These are phyloP conservation scores for Plutella xylostella DNA, from an alignment of 2,888 invertebrate genomes.

Conservation along the genomic window DNA sequence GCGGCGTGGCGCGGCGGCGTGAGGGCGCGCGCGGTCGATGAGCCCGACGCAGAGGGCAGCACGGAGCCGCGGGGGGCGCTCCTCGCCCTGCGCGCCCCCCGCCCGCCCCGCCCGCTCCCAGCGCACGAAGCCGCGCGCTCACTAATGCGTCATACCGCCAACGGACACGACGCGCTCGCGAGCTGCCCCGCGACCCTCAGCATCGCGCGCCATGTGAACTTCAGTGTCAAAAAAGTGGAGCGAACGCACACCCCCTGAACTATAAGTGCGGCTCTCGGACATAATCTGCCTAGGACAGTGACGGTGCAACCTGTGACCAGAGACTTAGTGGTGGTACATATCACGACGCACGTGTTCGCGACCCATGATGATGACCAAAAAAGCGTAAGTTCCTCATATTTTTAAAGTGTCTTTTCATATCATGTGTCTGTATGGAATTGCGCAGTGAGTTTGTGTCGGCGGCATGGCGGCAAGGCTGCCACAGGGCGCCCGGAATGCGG, in stretches of 20 bases:
- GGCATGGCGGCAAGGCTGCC: slow-evolving; percentile 29
- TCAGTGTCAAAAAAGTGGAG: slow-evolving; percentile 33
- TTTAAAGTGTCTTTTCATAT: slow-evolving; percentile 52
- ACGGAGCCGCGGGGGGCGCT: slow-evolving; percentile 44
- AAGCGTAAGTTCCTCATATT: slow-evolving; percentile 56
- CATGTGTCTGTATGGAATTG: slow-evolving; percentile 31
- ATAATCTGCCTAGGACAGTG: slow-evolving; percentile 40
- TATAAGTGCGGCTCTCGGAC: slow-evolving; percentile 18
- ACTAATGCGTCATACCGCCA: slow-evolving; percentile 66
- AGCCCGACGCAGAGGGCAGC: slow-evolving; percentile 65
- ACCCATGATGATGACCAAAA: slow-evolving; percentile 28
- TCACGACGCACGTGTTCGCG: slow-evolving; percentile 52
- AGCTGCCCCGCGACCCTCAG: slow-evolving; percentile 27
- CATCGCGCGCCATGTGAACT: slow-evolving; percentile 63
- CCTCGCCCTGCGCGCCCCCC: slow-evolving; percentile 33
- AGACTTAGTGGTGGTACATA: slow-evolving; percentile 21
- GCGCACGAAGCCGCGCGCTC: slow-evolving; percentile 59
- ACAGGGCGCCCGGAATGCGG: slow-evolving; percentile 27
- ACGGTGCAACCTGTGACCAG: slow-evolving; percentile 42
- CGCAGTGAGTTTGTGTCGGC: slow-evolving; percentile 64
- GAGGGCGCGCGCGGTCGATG: slow-evolving; percentile 66
- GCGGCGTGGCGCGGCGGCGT: slow-evolving; percentile 32
- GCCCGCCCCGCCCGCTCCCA: slow-evolving; percentile 41
- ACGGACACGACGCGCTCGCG: slow-evolving; percentile 43
- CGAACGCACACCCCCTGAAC: slow-evolving; percentile 10